Conservation (phyloP, 2,113 vertebrate genomes). For the Zootoca vivipara region DNA sequence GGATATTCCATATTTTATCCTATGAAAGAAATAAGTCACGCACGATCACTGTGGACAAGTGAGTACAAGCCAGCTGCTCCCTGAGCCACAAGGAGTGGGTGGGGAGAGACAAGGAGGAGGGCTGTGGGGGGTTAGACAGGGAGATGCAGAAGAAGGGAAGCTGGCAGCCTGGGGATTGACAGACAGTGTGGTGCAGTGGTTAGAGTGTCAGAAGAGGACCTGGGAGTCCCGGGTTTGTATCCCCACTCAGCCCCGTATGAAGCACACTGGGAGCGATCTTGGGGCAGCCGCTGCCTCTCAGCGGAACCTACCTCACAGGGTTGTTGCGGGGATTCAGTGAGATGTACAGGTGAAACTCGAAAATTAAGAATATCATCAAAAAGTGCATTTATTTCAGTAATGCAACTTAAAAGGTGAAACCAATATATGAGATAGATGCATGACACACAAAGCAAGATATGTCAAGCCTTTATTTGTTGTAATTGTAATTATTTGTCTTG, state of each 20-base stretch:
- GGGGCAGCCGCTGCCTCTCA: neutral
- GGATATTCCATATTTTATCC: constrained; percentile 84
- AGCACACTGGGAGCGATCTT: no score
- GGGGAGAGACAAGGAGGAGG: no score
- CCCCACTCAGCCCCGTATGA: neutral
- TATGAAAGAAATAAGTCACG: constrained; percentile 79
- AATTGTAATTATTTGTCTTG: no score
- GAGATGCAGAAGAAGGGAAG: neutral
- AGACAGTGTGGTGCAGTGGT: neutral
- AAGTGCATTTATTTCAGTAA: no score
- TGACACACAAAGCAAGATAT: no score
- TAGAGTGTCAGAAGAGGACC: neutral
- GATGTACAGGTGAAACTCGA: no score
- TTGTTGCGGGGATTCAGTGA: neutral
- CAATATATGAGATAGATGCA: no score
- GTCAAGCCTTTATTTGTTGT: no score
- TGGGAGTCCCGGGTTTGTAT: no score
- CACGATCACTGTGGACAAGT: constrained; percentile 80
- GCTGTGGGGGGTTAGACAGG: neutral
- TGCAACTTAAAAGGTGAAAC: no score
- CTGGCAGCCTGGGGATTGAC: neutral
- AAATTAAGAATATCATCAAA: no score
- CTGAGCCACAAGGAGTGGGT: neutral
- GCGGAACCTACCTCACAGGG: no score
- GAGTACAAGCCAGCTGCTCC: constrained; percentile 30